phyloP scores from a whole-genome alignment of 2,888 invertebrate genomes.

The Adineta ricciae region DNA sequence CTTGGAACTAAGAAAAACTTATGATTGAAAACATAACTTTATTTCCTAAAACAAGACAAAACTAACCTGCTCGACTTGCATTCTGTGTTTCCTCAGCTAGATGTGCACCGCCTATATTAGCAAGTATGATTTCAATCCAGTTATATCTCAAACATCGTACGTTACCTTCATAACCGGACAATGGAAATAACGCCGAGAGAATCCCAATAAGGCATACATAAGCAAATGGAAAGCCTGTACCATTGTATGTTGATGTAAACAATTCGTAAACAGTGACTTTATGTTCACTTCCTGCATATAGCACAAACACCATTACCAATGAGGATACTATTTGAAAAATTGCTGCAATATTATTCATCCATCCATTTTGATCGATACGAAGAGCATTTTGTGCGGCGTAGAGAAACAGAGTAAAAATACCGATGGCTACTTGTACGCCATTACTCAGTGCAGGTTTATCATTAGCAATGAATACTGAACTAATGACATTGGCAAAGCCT shows the following conservation, averaged over 20 bases:
- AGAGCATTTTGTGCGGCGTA: background rate
- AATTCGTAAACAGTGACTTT: background rate
- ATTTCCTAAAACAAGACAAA: background rate
- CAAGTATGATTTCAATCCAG: too few species aligned
- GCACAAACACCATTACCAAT: background rate
- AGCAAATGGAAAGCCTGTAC: background rate
- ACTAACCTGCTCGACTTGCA: background rate
- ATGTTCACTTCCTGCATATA: background rate
- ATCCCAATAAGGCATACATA: background rate
- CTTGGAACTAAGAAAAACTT: background rate
- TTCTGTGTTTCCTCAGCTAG: background rate
- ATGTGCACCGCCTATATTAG: background rate
- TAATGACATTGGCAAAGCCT: background rate
- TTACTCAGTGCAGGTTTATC: background rate
- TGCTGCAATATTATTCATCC: background rate
- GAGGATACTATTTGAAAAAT: background rate
- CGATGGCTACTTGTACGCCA: background rate
- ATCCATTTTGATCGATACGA: conserved; percentile 4
- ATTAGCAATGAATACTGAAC: background rate
- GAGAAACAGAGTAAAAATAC: background rate
- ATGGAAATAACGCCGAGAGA: background rate
- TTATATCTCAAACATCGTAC: background rate
- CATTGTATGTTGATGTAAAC: background rate
- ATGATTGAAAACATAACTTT: background rate
- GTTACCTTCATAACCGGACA: background rate